Conservation (phyloP, 2,888 invertebrate genomes). For the Hydropsyche betteni region DNA sequence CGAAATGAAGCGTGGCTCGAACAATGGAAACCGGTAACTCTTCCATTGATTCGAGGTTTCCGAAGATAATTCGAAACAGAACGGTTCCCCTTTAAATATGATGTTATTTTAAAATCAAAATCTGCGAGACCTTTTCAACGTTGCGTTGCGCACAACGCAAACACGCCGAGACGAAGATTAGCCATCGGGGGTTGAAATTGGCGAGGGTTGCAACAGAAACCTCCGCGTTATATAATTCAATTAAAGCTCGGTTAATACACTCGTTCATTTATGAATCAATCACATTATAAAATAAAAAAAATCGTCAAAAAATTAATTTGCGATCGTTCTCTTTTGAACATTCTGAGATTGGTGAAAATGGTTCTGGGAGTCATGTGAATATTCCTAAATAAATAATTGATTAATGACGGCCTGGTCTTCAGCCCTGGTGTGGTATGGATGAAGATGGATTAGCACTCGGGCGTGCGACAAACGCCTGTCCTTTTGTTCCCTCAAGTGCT, state of each 20-base stretch:
- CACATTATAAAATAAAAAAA: too few species aligned
- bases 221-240: conserved; percentile 6
- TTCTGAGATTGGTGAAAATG: too few species aligned
- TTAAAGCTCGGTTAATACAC: too few species aligned
- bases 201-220: conserved; percentile 23
- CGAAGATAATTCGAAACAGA: conserved; percentile 9
- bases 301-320: too few species aligned
- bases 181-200: conserved; percentile 35
- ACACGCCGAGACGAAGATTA: conserved; percentile 41
- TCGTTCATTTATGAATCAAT: too few species aligned
- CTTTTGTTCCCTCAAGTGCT: conserved; percentile 46
- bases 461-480: conserved; percentile 45
- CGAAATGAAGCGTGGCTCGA: background rate
- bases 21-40: too few species aligned
- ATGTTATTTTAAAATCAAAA: conserved; percentile 48
- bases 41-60: too few species aligned
- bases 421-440: conserved; percentile 23
- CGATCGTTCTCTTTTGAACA: too few species aligned
- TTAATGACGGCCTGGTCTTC: conserved; percentile 26
- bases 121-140: conserved; percentile 26
- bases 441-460: conserved; percentile 47
- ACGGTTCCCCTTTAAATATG: conserved; percentile 6
- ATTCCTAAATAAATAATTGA: conserved; percentile 17
- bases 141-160: conserved; percentile 43
- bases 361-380: too few species aligned